phyloP scores from a whole-genome alignment of 2,113 vertebrate species.

The Pomatostomus ruficeps region DNA sequence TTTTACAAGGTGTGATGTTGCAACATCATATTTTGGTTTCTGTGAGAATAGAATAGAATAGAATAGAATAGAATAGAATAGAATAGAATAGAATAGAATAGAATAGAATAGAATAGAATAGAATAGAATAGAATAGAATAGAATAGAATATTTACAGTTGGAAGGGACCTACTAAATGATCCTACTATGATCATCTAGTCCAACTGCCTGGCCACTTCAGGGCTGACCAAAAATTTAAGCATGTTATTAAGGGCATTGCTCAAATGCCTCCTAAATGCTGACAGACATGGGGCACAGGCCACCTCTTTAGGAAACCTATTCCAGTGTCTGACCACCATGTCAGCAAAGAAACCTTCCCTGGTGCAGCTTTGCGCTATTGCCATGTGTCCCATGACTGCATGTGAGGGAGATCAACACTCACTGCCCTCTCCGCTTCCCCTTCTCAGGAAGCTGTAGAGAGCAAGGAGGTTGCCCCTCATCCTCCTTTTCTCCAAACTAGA shows the following conservation, averaged over 20 bases:
- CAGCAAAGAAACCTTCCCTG: background rate
- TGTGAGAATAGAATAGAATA: background rate
- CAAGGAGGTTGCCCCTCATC: background rate
- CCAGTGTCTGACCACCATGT: background rate
- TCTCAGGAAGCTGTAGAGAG: background rate
- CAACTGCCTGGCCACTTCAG: background rate
- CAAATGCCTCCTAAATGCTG: background rate
- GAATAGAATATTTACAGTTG: background rate
- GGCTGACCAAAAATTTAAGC: background rate
- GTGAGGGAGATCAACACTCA: background rate
- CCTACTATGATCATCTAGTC: background rate
- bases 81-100: background rate
- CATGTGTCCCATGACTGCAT: background rate
- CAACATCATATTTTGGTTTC: background rate
- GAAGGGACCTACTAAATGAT: background rate
- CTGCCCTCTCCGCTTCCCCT: background rate
- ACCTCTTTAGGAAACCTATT: background rate
- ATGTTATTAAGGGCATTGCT: background rate
- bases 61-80: background rate
- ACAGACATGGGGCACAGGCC: fast-evolving
- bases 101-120: background rate
- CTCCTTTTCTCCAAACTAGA: background rate
- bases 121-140: background rate
- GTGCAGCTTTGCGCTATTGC: background rate
- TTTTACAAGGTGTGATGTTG: background rate